Evolutionary conservation across 1,140 invertebrate genomes (phyloP).

Genomic region (Trichonephila inaurata): DNA sequence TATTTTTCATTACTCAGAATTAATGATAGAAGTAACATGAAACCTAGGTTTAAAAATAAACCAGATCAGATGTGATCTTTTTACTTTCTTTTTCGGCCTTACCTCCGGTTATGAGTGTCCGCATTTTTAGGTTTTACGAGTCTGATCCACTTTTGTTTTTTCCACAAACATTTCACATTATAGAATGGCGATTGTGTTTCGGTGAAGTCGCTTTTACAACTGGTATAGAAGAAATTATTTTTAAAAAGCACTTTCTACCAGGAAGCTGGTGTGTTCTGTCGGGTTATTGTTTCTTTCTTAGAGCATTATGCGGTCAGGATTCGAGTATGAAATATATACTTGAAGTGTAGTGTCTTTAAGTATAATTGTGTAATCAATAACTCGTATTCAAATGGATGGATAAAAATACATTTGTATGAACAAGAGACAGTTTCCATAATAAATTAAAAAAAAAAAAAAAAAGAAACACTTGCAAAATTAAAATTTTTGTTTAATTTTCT

Average conservation of each 20-base stretch:
- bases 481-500: too few relatives aligned
- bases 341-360: too few relatives aligned
- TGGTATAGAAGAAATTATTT: not conserved
- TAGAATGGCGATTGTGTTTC: not conserved
- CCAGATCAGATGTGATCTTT: not conserved
- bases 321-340: too few relatives aligned
- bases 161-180: not conserved
- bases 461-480: too few relatives aligned
- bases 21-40: not conserved
- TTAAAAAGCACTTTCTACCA: slow-evolving; percentile 3
- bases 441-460: too few relatives aligned
- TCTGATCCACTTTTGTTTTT: not conserved
- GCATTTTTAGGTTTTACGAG: not conserved
- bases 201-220: not conserved
- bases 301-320: too few relatives aligned
- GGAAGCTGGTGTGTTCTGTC: not conserved
- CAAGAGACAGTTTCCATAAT: too few relatives aligned
- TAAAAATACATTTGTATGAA: too few relatives aligned
- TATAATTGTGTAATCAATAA: too few relatives aligned
- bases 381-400: too few relatives aligned
- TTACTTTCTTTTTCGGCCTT: not conserved
- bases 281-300: too few relatives aligned
- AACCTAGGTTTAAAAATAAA: not conserved
- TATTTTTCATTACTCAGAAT: not conserved
- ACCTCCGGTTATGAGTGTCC: not conserved